phyloP scores from a whole-genome alignment of 1,140 invertebrate genomes.

The Neodiprion virginianus region DNA sequence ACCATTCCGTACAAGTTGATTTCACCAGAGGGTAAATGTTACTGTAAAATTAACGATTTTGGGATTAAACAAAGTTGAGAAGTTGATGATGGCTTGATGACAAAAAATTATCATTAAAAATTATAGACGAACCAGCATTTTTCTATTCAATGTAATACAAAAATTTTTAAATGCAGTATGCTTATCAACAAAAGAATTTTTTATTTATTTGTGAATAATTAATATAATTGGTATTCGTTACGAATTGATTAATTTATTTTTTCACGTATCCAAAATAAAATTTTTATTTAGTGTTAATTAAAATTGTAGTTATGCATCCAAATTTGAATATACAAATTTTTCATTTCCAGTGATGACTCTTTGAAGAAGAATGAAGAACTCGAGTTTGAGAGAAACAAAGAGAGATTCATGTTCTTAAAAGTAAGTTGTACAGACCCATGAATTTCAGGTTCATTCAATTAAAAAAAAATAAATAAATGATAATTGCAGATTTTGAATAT shows the following conservation, averaged over 20 bases:
- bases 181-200: no score
- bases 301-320: constrained; percentile 11
- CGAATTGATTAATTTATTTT: no score
- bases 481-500: not conserved
- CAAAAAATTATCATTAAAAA: no score
- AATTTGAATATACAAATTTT: constrained; percentile 29
- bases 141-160: no score
- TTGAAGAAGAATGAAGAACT: constrained; percentile 92
- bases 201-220: no score
- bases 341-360: constrained; percentile 78
- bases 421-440: constrained; percentile 53
- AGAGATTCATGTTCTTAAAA: constrained; percentile 95
- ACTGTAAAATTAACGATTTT: not conserved
- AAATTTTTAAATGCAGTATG: no score
- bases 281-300: constrained; percentile 5
- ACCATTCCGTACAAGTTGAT: constrained; percentile 98
- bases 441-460: constrained; percentile 8
- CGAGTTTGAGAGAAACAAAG: constrained; percentile 96
- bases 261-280: not conserved
- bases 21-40: constrained; percentile 81
- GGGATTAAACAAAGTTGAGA: not conserved
- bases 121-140: no score
- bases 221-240: no score
- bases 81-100: no score
- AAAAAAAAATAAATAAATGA: not conserved